A percentile compares a stretch with the other conserved stretches of the same genome.
Evolutionary conservation across 2,797 vertebrate species (phyloP).

Genomic region (Emys orbicularis): DNA sequence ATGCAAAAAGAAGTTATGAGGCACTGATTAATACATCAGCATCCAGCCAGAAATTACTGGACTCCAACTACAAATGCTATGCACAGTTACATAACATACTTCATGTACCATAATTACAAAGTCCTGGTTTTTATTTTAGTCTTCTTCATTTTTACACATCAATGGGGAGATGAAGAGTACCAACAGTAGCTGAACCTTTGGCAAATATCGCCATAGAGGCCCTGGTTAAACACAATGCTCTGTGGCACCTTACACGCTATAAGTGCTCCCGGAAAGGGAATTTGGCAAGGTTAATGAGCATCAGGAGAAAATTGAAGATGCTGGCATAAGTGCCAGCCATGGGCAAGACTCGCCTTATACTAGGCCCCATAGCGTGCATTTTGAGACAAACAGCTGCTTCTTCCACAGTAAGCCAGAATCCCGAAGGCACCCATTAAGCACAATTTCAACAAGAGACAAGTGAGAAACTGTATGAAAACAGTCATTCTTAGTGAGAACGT

Average conservation of each 20-base stretch:
- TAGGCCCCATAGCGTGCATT: background rate
- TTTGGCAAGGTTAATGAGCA: background rate
- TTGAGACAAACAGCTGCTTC: background rate
- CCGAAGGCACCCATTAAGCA: background rate
- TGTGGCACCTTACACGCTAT: background rate
- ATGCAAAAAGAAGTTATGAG: background rate
- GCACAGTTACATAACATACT: background rate
- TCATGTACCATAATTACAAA: background rate
- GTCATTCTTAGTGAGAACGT: background rate
- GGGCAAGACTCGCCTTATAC: background rate
- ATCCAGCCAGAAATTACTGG: background rate
- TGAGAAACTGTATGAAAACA: background rate
- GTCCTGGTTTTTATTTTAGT: background rate
- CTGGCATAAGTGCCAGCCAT: background rate
- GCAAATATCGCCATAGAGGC: background rate
- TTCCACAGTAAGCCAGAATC: background rate
- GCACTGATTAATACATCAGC: background rate
- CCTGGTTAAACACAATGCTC: background rate
- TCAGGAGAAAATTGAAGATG: background rate
- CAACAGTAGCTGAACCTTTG: background rate
- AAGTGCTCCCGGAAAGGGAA: background rate
- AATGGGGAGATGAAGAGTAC: background rate
- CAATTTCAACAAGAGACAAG: background rate
- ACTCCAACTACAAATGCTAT: background rate
- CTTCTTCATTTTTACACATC: background rate